Evolutionary conservation across 2,888 invertebrate species (phyloP).

Genomic region (Deilephila porcellus): DNA sequence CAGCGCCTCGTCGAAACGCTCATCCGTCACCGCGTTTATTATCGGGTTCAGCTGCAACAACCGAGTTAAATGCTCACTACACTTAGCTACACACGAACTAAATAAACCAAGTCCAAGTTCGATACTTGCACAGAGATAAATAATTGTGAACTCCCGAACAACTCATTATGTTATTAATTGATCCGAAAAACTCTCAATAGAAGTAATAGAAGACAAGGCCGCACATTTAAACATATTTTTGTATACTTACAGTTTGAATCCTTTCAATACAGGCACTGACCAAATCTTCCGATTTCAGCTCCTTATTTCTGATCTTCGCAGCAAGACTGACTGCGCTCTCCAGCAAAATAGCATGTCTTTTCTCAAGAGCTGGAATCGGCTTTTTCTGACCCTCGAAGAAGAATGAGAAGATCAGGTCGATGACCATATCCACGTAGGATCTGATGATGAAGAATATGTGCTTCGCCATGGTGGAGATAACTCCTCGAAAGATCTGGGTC

Average conservation of each 20-base stretch:
- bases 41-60: slow-evolving; percentile 86
- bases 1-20: slow-evolving; percentile 91
- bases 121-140: too few relatives aligned
- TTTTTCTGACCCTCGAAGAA: slow-evolving; percentile 65
- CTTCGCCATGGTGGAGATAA: slow-evolving; percentile 64
- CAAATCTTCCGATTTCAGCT: slow-evolving; percentile 88
- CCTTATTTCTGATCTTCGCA: slow-evolving; percentile 85
- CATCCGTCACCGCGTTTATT: slow-evolving; percentile 93
- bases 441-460: slow-evolving; percentile 65
- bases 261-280: slow-evolving; percentile 90
- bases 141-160: too few relatives aligned
- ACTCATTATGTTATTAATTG: too few relatives aligned
- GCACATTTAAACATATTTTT: slow-evolving; percentile 10
- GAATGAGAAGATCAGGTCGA: slow-evolving; percentile 66
- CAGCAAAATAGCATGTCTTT: slow-evolving; percentile 61
- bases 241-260: slow-evolving; percentile 86
- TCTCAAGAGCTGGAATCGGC: slow-evolving; percentile 67
- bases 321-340: slow-evolving; percentile 89
- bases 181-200: too few relatives aligned
- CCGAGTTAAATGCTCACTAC: too few relatives aligned
- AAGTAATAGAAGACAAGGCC: background rate
- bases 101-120: too few relatives aligned
- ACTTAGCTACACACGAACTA: too few relatives aligned
- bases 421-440: slow-evolving; percentile 62
- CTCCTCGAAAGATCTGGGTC: slow-evolving; percentile 65